phyloP scores from a whole-genome alignment of 2,888 invertebrate species.

The Platycheirus albimanus region DNA sequence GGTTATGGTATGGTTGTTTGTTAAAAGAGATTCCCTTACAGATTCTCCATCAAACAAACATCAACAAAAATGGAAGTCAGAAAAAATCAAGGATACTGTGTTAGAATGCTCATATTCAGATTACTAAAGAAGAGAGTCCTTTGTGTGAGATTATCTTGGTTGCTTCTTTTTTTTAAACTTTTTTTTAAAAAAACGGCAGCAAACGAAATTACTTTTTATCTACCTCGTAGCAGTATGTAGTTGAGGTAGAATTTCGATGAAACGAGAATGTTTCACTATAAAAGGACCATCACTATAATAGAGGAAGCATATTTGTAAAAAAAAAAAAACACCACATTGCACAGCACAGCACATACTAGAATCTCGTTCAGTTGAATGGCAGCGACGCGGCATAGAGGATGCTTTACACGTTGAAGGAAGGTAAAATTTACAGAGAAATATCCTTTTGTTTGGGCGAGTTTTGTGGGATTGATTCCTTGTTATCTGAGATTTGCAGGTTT shows the following conservation, averaged over 20 bases:
- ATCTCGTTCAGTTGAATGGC: slow-evolving; percentile 24
- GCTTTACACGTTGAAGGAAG: not conserved
- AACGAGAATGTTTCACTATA: slow-evolving; percentile 45
- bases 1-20: slow-evolving; percentile 64
- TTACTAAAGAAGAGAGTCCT: slow-evolving; percentile 42
- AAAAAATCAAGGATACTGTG: slow-evolving; percentile 28
- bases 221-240: slow-evolving; percentile 40
- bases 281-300: slow-evolving; percentile 35
- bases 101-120: slow-evolving; percentile 63
- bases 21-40: slow-evolving; percentile 59
- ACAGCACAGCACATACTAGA: not conserved
- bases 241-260: slow-evolving; percentile 52
- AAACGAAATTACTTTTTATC: slow-evolving; percentile 70
- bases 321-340: not conserved
- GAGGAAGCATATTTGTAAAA: slow-evolving; percentile 14
- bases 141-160: slow-evolving; percentile 30
- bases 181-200: slow-evolving; percentile 6
- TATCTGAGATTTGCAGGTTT: slow-evolving; percentile 71
- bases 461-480: slow-evolving; percentile 66
- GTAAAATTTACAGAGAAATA: slow-evolving; percentile 10
- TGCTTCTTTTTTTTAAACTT: not conserved
- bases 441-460: slow-evolving; percentile 27
- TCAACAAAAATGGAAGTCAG: slow-evolving; percentile 49
- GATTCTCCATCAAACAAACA: slow-evolving; percentile 59
- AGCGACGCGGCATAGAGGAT: not conserved